Evolutionary conservation across 2,113 vertebrate genomes (phyloP).

Genomic region (Proteles cristata): DNA sequence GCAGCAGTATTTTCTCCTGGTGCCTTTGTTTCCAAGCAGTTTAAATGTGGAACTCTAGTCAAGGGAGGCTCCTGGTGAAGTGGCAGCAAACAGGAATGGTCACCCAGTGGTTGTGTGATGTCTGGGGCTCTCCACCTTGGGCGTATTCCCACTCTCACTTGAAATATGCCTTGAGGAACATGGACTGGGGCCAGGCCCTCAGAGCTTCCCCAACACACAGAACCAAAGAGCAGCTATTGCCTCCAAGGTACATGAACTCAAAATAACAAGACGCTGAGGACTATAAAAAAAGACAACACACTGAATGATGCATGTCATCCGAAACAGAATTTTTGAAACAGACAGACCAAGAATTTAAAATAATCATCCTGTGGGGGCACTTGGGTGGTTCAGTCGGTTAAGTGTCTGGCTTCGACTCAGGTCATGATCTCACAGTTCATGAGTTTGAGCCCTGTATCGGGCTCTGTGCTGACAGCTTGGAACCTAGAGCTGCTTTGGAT

Average conservation of each 20-base stretch:
- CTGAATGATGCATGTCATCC: rapidly evolving
- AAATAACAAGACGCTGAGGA: not conserved
- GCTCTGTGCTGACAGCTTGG: too few relatives aligned
- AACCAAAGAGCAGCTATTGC: not conserved
- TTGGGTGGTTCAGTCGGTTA: too few relatives aligned
- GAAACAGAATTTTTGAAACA: not conserved
- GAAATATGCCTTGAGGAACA: not conserved
- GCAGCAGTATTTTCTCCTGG: not conserved
- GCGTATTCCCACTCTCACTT: too few relatives aligned
- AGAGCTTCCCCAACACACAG: not conserved
- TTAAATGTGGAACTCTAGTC: not conserved
- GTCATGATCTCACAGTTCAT: too few relatives aligned
- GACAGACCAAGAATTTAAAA: not conserved
- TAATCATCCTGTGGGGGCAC: not conserved
- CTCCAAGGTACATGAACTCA: not conserved
- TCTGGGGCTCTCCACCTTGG: not conserved
- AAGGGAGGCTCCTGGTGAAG: not conserved
- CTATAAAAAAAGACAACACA: not conserved
- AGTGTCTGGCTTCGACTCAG: too few relatives aligned
- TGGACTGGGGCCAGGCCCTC: not conserved
- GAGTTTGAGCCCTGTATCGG: too few relatives aligned
- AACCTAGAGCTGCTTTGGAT: too few relatives aligned
- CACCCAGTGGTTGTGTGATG: not conserved
- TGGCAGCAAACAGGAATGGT: not conserved
- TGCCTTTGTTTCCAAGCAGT: not conserved